phyloP scores from a whole-genome alignment of 2,888 invertebrate species.

The Siphlonurus alternatus region DNA sequence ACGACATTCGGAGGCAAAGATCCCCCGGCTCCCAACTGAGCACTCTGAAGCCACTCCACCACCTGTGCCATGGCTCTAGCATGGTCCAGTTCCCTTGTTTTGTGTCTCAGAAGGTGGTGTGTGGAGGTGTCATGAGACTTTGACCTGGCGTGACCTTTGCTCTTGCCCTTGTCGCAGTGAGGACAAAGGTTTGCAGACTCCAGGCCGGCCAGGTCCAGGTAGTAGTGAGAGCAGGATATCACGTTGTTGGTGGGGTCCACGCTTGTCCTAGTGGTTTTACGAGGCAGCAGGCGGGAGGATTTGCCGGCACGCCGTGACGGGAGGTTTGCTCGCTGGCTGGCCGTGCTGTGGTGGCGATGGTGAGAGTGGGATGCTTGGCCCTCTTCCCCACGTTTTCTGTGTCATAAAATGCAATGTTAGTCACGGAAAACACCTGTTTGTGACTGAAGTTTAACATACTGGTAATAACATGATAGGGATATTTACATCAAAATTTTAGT shows the following conservation, averaged over 20 bases:
- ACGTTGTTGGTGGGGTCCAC: conserved; percentile 20
- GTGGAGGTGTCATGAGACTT: conserved; percentile 29
- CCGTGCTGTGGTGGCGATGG: conserved; percentile 19
- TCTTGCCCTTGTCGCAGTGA: conserved; percentile 15
- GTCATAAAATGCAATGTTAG: background rate
- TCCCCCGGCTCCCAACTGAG: conserved; percentile 22
- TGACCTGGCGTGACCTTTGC: conserved; percentile 25
- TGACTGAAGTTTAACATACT: no score
- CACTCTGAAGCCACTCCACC: conserved; percentile 34
- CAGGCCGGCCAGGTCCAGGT: conserved; percentile 41
- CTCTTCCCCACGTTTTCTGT: conserved; percentile 11
- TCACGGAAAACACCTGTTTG: background rate
- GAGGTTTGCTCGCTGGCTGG: conserved; percentile 8
- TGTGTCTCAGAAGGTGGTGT: conserved; percentile 36
- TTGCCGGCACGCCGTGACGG: conserved; percentile 7
- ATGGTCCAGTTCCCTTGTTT: conserved; percentile 39
- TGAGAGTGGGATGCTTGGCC: conserved; percentile 12
- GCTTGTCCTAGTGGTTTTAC: conserved; percentile 4
- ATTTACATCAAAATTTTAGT: no score
- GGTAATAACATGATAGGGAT: no score
- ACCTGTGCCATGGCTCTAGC: conserved; percentile 39
- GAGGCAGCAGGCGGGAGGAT: conserved; percentile 9
- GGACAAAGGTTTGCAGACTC: conserved; percentile 16
- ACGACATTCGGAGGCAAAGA: background rate
- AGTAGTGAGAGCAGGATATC: conserved; percentile 24